Conservation (phyloP, 2,888 invertebrate genomes). For the Sturmia bella region DNA sequence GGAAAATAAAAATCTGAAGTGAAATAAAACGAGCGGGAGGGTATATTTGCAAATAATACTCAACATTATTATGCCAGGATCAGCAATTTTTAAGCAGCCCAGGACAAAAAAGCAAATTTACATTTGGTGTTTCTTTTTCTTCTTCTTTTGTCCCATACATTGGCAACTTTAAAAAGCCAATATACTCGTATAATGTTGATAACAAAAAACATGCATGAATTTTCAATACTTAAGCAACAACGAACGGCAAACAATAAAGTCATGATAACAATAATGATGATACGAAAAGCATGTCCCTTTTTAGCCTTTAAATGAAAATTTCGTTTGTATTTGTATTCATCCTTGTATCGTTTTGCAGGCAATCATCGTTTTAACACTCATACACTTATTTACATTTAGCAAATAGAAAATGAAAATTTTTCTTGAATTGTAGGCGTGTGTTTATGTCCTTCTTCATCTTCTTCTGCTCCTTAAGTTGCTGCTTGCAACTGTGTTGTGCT, state of each 20-base stretch:
- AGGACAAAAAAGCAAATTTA: slow-evolving; percentile 18
- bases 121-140: slow-evolving; percentile 12
- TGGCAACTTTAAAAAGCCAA: slow-evolving; percentile 54
- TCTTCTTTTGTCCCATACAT: not conserved
- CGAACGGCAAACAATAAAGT: slow-evolving; percentile 59
- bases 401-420: slow-evolving; percentile 24
- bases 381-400: slow-evolving; percentile 30
- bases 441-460: slow-evolving; percentile 18
- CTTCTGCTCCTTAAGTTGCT: slow-evolving; percentile 6
- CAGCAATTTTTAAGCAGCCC: slow-evolving; percentile 49
- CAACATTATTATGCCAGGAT: slow-evolving; percentile 47
- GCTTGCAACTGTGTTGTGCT: slow-evolving; percentile 38
- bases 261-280: slow-evolving; percentile 67
- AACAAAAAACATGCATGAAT: slow-evolving; percentile 51
- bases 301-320: not conserved
- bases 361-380: slow-evolving; percentile 27
- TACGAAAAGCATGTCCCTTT: slow-evolving; percentile 49
- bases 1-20: slow-evolving; percentile 1
- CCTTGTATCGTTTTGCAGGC: slow-evolving; percentile 30
- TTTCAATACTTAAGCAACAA: slow-evolving; percentile 32
- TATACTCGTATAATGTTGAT: slow-evolving; percentile 27
- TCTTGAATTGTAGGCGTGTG: slow-evolving; percentile 43
- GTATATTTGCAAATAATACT: slow-evolving; percentile 37
- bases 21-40: slow-evolving; percentile 28
- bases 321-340: slow-evolving; percentile 1